A percentile compares a stretch with the other conserved stretches of the same genome.
phyloP scores from a whole-genome alignment of 1,140 invertebrate genomes.

The Vanessa atalanta region DNA sequence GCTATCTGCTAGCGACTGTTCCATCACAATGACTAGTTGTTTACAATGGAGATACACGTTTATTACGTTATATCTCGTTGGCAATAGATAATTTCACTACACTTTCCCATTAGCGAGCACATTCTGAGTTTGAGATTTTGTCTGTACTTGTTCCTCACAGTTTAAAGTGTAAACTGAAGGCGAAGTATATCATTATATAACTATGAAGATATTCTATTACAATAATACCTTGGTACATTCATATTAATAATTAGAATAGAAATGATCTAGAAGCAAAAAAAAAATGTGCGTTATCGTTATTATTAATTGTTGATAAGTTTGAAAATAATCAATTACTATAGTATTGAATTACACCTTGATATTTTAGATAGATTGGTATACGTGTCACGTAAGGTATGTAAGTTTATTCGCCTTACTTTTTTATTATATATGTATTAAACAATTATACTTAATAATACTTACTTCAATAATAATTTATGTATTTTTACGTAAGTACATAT shows the following conservation, averaged over 20 bases:
- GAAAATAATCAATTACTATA: constrained; percentile 4
- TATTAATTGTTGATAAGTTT: background rate
- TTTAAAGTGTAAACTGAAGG: background rate
- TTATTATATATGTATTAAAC: background rate
- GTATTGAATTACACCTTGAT: background rate
- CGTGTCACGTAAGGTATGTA: background rate
- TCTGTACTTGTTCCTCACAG: background rate
- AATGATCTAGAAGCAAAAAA: background rate
- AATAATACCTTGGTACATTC: too few species aligned
- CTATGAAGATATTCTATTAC: background rate
- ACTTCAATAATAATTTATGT: too few species aligned
- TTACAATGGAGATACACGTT: constrained; percentile 73
- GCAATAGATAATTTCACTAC: constrained; percentile 67
- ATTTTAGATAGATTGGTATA: background rate
- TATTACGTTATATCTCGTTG: constrained; percentile 72
- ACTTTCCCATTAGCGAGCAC: constrained; percentile 45
- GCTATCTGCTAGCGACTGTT: constrained; percentile 60
- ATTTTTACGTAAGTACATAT: too few species aligned
- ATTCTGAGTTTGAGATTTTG: constrained; percentile 21
- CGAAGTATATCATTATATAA: background rate
- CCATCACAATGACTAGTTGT: constrained; percentile 64
- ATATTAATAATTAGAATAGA: too few species aligned
- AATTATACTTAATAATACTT: too few species aligned
- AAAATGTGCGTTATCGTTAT: constrained; percentile 8
- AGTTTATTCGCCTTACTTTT: too few species aligned